A percentile compares a stretch with the other conserved stretches of the same genome.
These are phyloP conservation scores for Phocoena phocoena DNA, from an alignment of 2,113 vertebrate species.

Conservation along the genomic window DNA sequence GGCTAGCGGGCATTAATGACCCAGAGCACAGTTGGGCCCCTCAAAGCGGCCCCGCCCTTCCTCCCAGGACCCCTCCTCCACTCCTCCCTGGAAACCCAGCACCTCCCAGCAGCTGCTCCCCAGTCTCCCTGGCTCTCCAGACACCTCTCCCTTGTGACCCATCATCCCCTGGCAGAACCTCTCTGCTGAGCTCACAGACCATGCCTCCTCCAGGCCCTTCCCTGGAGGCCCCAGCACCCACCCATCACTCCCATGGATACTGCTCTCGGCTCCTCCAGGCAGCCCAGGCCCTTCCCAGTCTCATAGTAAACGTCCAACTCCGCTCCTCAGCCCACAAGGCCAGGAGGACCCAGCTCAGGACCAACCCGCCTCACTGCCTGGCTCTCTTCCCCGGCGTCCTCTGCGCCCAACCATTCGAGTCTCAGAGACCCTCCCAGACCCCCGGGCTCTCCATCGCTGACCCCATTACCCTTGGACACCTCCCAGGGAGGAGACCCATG, in stretches of 20 bases:
- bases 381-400: background rate
- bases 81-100: background rate
- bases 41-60: accelerated
- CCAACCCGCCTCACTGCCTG: background rate
- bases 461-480: background rate
- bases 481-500: background rate
- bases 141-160: background rate
- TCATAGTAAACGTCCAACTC: background rate
- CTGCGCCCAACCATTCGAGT: background rate
- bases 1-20: background rate
- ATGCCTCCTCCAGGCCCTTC: background rate
- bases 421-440: background rate
- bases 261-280: background rate
- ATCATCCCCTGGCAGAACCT: background rate
- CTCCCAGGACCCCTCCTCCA: background rate
- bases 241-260: background rate
- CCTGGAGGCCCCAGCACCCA: background rate
- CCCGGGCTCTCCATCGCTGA: background rate
- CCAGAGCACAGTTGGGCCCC: background rate
- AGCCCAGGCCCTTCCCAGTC: background rate
- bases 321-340: background rate
- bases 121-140: background rate
- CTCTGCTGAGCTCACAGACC: background rate
- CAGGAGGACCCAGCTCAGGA: background rate
- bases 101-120: background rate